Base-by-base conservation (phyloP, 2,888 invertebrate genomes). In the Sesamia inferens region DNA sequence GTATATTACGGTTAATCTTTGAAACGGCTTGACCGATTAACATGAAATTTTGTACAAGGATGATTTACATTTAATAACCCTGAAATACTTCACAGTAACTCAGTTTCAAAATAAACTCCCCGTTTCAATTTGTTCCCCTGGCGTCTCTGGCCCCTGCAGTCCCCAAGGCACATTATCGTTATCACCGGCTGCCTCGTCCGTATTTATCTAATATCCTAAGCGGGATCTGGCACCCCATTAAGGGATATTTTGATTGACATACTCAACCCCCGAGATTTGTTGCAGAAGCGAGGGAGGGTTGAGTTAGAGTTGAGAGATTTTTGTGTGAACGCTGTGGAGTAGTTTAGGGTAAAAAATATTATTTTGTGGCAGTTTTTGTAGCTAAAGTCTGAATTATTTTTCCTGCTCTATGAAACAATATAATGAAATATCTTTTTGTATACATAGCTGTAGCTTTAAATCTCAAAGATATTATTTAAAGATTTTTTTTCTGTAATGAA, bases 161-260 rank as follows among this genome's bases (percentile, higher is more conserved):
- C 83, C 75, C 82, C 7, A 10, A 54, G 74, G 76, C 66, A 66
- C 80, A 87, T 86, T 71, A 87, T 83, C 87, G 75, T 87, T 83
- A 87, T 77, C 84, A 72, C 63, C 55, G 74, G 39, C 76, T 66
- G 74, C 74, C 78, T 68, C 73, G 63, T 31, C 74, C 73, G 90
- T 93, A 93, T 94, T 95, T 94, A 94, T 94, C 93, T 94, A 95
- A 95, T 95, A 95, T 94, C 94, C 92, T 92, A 90, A 90, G 88
- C 90, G 91, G 91, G 89, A 89, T 88, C 82, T 78, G 77, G 83
- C 87, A 78, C 87, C 89, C 93, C 91, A 92, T 94, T 93, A 92
- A 85, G 91, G 93, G 92, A 94, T 92, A 91, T 93, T 94, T 94
- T 95, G 95, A 95, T 94, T 95, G 95, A 95, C 95, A 89, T 88